A percentile compares a stretch with the other conserved stretches of the same genome.
Evolutionary conservation across 2,797 vertebrate species (phyloP).

Genomic region (Brachyalestes nurse): DNA sequence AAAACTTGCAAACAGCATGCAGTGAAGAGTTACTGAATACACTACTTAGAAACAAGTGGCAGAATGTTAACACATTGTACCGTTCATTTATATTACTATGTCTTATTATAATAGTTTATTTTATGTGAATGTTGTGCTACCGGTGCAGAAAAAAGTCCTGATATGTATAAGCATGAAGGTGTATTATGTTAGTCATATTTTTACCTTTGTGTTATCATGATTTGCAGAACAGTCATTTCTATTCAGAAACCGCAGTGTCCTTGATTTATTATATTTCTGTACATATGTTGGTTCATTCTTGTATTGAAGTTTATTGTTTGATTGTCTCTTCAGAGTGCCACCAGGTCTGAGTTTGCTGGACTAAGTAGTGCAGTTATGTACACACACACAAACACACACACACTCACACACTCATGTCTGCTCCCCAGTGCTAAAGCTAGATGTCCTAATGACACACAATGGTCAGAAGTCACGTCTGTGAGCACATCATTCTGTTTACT

Average conservation of each 20-base stretch:
- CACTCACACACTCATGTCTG: background rate
- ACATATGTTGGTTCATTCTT: background rate
- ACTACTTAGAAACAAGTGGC: too few species aligned
- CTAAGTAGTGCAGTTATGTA: too few species aligned
- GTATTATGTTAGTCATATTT: too few species aligned
- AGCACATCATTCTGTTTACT: background rate
- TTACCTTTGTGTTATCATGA: background rate
- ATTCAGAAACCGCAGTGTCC: background rate
- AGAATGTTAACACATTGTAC: too few species aligned
- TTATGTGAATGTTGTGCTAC: too few species aligned
- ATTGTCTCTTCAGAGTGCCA: background rate
- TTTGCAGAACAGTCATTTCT: background rate
- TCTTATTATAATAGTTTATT: too few species aligned
- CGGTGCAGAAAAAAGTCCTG: background rate
- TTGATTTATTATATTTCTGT: background rate
- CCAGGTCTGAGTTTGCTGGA: background rate
- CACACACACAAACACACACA: background rate
- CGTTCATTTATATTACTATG: too few species aligned
- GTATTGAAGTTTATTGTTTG: background rate
- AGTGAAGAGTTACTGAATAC: too few species aligned
- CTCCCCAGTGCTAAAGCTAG: background rate
- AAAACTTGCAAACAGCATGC: too few species aligned
- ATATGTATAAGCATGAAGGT: too few species aligned
- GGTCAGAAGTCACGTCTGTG: constrained; percentile 23
- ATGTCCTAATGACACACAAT: constrained; percentile 25